Conservation (phyloP, 2,888 invertebrate genomes). For the Xiphydria camelus region DNA sequence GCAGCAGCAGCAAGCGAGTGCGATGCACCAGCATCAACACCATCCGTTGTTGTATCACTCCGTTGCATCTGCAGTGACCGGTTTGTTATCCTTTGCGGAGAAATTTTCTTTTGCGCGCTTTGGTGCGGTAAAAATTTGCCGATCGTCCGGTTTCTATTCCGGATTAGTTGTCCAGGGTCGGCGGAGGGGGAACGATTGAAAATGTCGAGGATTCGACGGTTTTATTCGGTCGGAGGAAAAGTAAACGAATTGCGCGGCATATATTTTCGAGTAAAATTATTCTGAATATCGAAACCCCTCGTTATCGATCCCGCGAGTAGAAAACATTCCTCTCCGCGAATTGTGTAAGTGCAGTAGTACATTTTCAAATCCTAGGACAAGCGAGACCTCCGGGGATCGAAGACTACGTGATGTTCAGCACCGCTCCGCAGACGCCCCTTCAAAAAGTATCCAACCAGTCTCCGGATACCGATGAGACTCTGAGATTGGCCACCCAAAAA, state of each 20-base stretch:
- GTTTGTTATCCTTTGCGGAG: conserved; percentile 25
- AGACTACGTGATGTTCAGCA: conserved; percentile 52
- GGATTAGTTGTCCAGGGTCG: too few species aligned
- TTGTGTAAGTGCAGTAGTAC: not conserved
- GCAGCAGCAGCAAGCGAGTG: conserved; percentile 54
- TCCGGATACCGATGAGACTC: conserved; percentile 53
- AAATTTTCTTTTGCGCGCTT: not conserved
- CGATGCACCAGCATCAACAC: conserved; percentile 53
- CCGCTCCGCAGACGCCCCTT: conserved; percentile 50
- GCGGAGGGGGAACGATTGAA: too few species aligned
- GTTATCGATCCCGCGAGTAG: too few species aligned
- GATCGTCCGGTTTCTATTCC: too few species aligned
- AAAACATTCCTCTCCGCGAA: too few species aligned
- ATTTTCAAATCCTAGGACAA: conserved; percentile 36
- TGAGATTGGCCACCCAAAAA: conserved; percentile 52
- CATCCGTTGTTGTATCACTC: conserved; percentile 52
- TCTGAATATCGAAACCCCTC: too few species aligned
- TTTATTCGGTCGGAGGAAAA: too few species aligned
- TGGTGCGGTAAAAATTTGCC: too few species aligned
- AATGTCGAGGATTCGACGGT: too few species aligned
- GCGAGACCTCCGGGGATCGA: conserved; percentile 48
- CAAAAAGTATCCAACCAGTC: conserved; percentile 48
- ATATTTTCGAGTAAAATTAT: too few species aligned
- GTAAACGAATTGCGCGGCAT: too few species aligned
- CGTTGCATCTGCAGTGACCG: conserved; percentile 43